These are phyloP conservation scores for Myotis myotis DNA, from an alignment of 2,797 vertebrate species.

Conservation along the genomic window DNA sequence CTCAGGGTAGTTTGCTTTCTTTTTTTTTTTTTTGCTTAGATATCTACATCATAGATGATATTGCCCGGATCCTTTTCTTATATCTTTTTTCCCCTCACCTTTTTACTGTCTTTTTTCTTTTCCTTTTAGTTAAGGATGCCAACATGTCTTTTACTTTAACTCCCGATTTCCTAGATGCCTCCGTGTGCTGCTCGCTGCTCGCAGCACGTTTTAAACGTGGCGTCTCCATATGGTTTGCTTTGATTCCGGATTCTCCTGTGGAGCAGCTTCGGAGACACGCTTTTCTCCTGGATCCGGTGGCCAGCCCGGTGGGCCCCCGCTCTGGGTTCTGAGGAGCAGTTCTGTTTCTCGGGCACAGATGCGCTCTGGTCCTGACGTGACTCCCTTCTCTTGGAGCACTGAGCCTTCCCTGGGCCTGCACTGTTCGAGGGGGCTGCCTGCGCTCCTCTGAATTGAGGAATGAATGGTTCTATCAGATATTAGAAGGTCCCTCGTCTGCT, in stretches of 20 bases:
- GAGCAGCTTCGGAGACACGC: not conserved
- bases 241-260: not conserved
- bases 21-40: conserved; percentile 33
- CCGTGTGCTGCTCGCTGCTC: not conserved
- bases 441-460: not conserved
- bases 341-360: not conserved
- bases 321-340: not conserved
- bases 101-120: not conserved
- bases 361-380: not conserved
- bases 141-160: not conserved
- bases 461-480: not conserved
- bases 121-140: not conserved
- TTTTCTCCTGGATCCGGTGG: not conserved
- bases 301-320: not conserved
- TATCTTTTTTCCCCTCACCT: not conserved
- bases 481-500: not conserved
- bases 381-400: not conserved
- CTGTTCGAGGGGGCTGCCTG: fast-evolving
- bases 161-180: not conserved
- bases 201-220: not conserved
- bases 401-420: not conserved
- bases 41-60: not conserved
- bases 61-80: not conserved
- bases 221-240: not conserved
- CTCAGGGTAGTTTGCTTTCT: not conserved